These are phyloP conservation scores for Neoarius graeffei DNA, from an alignment of 2,113 vertebrate species.

Conservation along the genomic window DNA sequence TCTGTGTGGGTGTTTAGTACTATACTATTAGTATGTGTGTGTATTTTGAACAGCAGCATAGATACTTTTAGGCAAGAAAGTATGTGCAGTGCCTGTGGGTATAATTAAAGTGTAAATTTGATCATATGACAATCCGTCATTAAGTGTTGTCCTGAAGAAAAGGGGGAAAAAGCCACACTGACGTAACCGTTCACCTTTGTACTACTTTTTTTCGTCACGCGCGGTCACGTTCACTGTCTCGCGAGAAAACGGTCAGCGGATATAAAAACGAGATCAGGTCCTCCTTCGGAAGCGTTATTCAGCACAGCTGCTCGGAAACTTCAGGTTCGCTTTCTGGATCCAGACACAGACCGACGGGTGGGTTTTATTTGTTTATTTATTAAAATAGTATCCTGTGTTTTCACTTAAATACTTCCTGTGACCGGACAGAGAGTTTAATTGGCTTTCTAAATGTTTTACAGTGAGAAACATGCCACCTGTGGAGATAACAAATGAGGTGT, in stretches of 20 bases:
- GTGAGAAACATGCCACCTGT: constrained; percentile 39
- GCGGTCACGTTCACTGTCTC: neutral
- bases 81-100: neutral
- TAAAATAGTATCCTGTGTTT: neutral
- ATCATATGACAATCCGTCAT: neutral
- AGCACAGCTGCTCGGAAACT: neutral
- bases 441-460: constrained; percentile 2
- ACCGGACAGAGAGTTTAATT: neutral
- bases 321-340: neutral
- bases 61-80: neutral
- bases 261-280: constrained; percentile 4
- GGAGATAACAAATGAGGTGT: constrained; percentile 44
- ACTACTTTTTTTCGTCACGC: neutral
- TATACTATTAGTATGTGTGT: no score
- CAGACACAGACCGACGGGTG: neutral
- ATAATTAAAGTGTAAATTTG: neutral
- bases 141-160: neutral
- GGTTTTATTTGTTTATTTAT: neutral
- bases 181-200: constrained; percentile 31
- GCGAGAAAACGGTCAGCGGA: neutral
- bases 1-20: neutral
- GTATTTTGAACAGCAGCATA: neutral
- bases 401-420: neutral
- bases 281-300: neutral
- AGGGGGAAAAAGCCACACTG: neutral